These are phyloP conservation scores for Sturnus vulgaris DNA, from an alignment of 2,113 vertebrate genomes.

Conservation along the genomic window DNA sequence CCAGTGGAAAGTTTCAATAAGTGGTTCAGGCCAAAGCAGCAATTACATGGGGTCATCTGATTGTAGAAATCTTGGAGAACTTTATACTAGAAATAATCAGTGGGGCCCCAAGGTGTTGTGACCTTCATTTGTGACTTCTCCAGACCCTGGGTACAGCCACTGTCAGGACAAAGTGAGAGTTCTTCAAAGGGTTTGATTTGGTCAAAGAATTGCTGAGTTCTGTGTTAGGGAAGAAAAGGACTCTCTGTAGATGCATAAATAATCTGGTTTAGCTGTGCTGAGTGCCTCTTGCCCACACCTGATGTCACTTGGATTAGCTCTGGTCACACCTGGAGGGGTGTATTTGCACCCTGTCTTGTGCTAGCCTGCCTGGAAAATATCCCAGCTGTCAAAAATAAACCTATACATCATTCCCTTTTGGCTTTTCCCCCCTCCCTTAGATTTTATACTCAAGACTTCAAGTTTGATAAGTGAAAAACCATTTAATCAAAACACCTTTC, in stretches of 20 bases:
- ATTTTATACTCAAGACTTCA: background rate
- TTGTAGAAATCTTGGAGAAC: background rate
- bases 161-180: background rate
- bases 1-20: background rate
- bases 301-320: background rate
- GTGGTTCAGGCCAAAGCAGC: background rate
- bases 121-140: background rate
- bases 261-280: background rate
- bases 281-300: background rate
- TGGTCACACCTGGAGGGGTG: background rate
- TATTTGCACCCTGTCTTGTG: background rate
- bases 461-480: background rate
- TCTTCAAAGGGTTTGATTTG: fast-evolving
- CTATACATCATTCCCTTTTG: background rate
- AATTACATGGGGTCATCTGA: background rate
- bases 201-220: background rate
- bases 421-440: too few species aligned
- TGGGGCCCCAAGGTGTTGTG: background rate
- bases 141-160: background rate
- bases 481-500: background rate
- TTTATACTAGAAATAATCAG: background rate
- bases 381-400: background rate
- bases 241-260: background rate
- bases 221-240: background rate
- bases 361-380: background rate